Percentiles rank a stretch among this genome's conserved stretches.
These are phyloP conservation scores for Gryllus longicercus DNA, from an alignment of 2,888 invertebrate species.

Conservation along the genomic window DNA sequence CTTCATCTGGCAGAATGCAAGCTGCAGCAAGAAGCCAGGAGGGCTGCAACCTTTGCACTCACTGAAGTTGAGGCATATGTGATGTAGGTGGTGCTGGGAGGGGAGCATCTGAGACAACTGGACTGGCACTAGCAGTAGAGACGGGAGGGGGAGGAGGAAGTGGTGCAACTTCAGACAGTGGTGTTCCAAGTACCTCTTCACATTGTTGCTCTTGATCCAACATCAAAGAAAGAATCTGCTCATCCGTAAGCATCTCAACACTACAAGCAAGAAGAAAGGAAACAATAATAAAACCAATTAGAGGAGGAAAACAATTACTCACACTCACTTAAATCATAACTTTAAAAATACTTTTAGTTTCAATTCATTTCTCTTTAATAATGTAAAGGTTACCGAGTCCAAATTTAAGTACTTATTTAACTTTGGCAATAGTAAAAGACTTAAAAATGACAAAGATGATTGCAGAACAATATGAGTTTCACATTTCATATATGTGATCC, in stretches of 20 bases:
- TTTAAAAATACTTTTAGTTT: background rate
- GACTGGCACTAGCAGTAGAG: background rate
- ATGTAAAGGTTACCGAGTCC: too few species aligned
- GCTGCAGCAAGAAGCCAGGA: conserved; percentile 7
- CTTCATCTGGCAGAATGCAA: conserved; percentile 2
- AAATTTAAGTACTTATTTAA: too few species aligned
- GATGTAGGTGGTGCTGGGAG: background rate
- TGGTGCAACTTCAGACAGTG: conserved; percentile 53
- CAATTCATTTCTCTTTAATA: background rate
- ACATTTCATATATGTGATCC: too few species aligned
- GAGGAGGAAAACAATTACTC: background rate
- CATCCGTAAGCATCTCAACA: conserved; percentile 72
- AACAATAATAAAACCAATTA: conserved; percentile 30
- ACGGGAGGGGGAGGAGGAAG: conserved; percentile 33
- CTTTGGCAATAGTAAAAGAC: too few species aligned
- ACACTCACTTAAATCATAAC: background rate
- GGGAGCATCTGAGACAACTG: background rate
- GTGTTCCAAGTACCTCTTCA: conserved; percentile 61
- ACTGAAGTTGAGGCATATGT: background rate
- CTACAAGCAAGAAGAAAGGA: conserved; percentile 52
- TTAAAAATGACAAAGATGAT: too few species aligned
- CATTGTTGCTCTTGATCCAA: conserved; percentile 68
- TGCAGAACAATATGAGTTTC: too few species aligned
- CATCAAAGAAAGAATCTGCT: conserved; percentile 71
- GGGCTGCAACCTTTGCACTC: conserved; percentile 3